phyloP scores from a whole-genome alignment of 1,140 invertebrate genomes.

The Kradibia gibbosae region DNA sequence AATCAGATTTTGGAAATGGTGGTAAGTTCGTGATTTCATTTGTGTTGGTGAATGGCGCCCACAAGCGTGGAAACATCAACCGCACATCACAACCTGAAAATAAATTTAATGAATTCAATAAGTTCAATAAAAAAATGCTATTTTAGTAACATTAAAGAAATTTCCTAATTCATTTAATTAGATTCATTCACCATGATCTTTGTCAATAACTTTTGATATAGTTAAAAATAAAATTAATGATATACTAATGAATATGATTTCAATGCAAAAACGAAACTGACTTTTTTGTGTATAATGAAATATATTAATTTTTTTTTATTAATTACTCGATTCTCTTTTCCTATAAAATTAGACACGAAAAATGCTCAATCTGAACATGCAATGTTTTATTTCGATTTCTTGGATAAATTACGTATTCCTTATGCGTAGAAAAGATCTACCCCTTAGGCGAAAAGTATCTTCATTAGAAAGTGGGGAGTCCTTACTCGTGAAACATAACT shows the following conservation, averaged over 20 bases:
- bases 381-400: not conserved
- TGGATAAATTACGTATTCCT: slow-evolving; percentile 70
- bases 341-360: slow-evolving; percentile 3
- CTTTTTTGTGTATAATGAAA: too few relatives aligned
- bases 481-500: slow-evolving; percentile 53
- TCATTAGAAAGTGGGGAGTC: slow-evolving; percentile 70
- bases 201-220: too few relatives aligned
- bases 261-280: too few relatives aligned
- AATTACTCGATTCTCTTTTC: not conserved
- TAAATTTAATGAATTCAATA: too few relatives aligned
- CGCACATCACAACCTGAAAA: slow-evolving; percentile 66
- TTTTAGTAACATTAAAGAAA: too few relatives aligned
- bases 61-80: slow-evolving; percentile 70
- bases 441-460: slow-evolving; percentile 71
- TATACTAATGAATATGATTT: too few relatives aligned
- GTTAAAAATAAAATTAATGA: too few relatives aligned
- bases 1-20: slow-evolving; percentile 66
- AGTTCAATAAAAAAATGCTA: too few relatives aligned
- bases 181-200: too few relatives aligned
- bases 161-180: not conserved
- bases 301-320: not conserved
- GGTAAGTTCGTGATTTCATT: slow-evolving; percentile 65
- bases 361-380: slow-evolving; percentile 39
- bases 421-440: slow-evolving; percentile 67
- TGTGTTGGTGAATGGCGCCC: slow-evolving; percentile 66